Base-by-base conservation (phyloP, 1,140 invertebrate species). In the Meteorus sp. region DNA sequence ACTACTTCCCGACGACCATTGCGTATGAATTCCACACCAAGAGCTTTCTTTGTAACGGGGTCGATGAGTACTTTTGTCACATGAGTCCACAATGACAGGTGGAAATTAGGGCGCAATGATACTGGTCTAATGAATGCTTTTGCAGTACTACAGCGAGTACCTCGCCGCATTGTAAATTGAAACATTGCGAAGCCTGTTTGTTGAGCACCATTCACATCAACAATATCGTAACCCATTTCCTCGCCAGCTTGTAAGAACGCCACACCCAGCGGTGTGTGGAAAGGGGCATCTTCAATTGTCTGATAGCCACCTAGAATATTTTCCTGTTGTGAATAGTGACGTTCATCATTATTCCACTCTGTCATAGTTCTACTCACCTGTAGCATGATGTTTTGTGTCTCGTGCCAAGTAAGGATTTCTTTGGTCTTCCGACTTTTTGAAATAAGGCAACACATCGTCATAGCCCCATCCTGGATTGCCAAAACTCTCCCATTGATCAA, bases 391-490 rank as follows among this genome's bases (percentile, higher is more conserved):
- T 61, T 80, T 84, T 3, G 75, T 87, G 62, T 88, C 86, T 29
- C 75, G 83, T 4, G 90, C 89, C 64, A 92, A 80, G 66, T 92
- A 92, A 0, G 90, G 90, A 72, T 92, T 92, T 31, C 89, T 77
- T 74, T 92, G 90, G 62, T 93, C 90, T 75, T 94, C 82, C 0
- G 90, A 90, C 69, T 95, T 95, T 64, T 87, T 87, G 68, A 97
- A 97, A 64, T 95, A 97, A 0, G 89, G 89, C 3, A 95, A 74
- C 0, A 94, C 85, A 51, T 94, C 89, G 41, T 94, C 87, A 74
- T 89, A 97, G 1, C 89, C 86, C 95, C 95, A 98, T 0, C 92
- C 92, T 0, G 83, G 79, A 68, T 96, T 96, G 0, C 95, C 95
- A 35, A 93, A 85, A 0, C 82, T 81, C 31, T 89, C 90, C 95